Evolutionary conservation across 2,888 invertebrate genomes (phyloP).

Genomic region (Amiota minor): DNA sequence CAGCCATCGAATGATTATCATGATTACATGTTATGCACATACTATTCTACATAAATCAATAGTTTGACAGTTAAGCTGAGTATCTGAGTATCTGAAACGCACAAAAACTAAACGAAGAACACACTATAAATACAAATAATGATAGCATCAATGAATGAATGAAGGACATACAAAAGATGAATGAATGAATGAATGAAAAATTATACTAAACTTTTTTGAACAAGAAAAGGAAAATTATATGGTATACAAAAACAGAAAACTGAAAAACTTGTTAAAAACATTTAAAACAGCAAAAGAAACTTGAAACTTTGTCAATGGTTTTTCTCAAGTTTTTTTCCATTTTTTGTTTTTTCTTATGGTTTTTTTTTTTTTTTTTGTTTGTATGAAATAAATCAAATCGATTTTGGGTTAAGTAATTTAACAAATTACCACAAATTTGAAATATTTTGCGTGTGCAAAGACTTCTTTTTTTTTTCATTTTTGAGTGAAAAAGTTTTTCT

Average conservation of each 20-base stretch:
- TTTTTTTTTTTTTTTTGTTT: slow-evolving; percentile 26
- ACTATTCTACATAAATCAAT: slow-evolving; percentile 56
- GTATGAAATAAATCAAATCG: slow-evolving; percentile 50
- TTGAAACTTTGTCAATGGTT: slow-evolving; percentile 54
- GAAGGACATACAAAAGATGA: slow-evolving; percentile 7
- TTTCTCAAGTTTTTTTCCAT: slow-evolving; percentile 42
- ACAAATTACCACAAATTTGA: slow-evolving; percentile 55
- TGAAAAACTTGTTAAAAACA: slow-evolving; percentile 12
- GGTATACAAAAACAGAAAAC: slow-evolving; percentile 58
- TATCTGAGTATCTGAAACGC: slow-evolving; percentile 51
- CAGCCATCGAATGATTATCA: background rate
- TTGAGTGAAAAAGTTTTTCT: background rate
- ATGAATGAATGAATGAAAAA: background rate
- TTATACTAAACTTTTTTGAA: background rate
- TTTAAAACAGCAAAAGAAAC: slow-evolving; percentile 45
- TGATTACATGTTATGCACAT: slow-evolving; percentile 5
- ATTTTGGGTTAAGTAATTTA: slow-evolving; percentile 54
- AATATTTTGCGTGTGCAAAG: no score
- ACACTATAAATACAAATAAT: background rate
- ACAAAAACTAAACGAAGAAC: background rate
- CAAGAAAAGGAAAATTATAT: slow-evolving; percentile 48
- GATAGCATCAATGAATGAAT: slow-evolving; percentile 54
- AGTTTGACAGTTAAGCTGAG: slow-evolving; percentile 58
- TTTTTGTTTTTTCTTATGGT: slow-evolving; percentile 19
- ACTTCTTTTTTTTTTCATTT: no score